These are phyloP conservation scores for Drosophila heteroneura DNA, from an alignment of 2,888 invertebrate genomes.

Conservation along the genomic window DNA sequence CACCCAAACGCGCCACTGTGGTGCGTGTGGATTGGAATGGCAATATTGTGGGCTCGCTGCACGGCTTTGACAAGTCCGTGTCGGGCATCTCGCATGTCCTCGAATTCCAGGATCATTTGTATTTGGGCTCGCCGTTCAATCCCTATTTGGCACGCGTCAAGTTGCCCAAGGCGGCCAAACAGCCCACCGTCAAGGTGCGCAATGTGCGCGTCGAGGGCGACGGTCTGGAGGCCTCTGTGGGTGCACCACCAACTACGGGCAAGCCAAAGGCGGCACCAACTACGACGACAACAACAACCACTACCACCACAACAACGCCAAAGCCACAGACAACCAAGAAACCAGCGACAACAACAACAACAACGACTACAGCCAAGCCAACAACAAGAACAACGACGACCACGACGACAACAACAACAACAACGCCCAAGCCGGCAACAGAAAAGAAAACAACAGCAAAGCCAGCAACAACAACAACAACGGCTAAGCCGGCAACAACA, in stretches of 20 bases:
- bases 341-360: slow-evolving; percentile 35
- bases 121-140: slow-evolving; percentile 90
- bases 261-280: slow-evolving; percentile 65
- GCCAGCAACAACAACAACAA: slow-evolving; percentile 60
- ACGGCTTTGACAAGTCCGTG: slow-evolving; percentile 87
- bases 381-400: slow-evolving; percentile 67
- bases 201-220: slow-evolving; percentile 83
- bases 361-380: slow-evolving; percentile 64
- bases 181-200: slow-evolving; percentile 79
- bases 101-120: slow-evolving; percentile 88
- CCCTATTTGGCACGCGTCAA: slow-evolving; percentile 89
- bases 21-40: slow-evolving; percentile 90
- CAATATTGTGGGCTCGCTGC: slow-evolving; percentile 89
- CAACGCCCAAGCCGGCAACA: slow-evolving; percentile 39
- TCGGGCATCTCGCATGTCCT: slow-evolving; percentile 88
- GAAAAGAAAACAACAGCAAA: slow-evolving; percentile 48
- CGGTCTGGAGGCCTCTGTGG: slow-evolving; percentile 78
- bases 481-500: slow-evolving; percentile 54
- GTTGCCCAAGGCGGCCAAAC: slow-evolving; percentile 83
- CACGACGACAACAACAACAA: slow-evolving; percentile 60
- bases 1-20: slow-evolving; percentile 87
- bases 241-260: slow-evolving; percentile 64
- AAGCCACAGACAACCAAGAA: slow-evolving; percentile 64
- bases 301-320: slow-evolving; percentile 60
- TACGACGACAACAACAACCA: slow-evolving; percentile 70